These are phyloP conservation scores for Petrocephalus microphthalmus DNA, from an alignment of 2,113 vertebrate species.

Conservation along the genomic window DNA sequence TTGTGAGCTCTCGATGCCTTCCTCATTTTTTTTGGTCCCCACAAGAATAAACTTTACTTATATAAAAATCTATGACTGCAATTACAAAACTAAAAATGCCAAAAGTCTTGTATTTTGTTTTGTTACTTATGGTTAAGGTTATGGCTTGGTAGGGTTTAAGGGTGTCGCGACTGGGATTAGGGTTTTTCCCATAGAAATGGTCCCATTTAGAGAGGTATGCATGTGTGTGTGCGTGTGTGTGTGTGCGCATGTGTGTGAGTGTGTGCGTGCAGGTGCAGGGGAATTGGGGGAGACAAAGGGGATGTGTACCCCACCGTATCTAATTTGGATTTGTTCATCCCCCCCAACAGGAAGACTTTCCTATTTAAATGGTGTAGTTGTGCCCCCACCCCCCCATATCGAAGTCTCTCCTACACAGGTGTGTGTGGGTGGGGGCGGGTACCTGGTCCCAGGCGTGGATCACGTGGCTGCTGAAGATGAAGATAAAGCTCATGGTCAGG, in stretches of 20 bases:
- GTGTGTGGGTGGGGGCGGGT: not conserved
- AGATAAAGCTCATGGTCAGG: conserved; percentile 73
- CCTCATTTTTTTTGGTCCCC: not conserved
- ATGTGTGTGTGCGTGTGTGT: not conserved
- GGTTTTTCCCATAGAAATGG: too few relatives aligned
- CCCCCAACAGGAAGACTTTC: not conserved
- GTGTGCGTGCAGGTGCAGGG: not conserved
- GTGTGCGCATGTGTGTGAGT: not conserved
- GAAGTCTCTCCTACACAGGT: not conserved
- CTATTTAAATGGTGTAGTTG: not conserved
- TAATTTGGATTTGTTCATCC: not conserved
- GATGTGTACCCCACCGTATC: not conserved
- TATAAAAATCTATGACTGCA: too few relatives aligned
- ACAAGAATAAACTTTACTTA: too few relatives aligned
- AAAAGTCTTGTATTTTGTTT: too few relatives aligned
- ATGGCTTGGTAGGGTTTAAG: too few relatives aligned
- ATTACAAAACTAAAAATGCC: too few relatives aligned
- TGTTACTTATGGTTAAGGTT: too few relatives aligned
- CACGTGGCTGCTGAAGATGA: conserved; percentile 57
- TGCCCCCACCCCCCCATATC: not conserved
- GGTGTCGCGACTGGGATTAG: too few relatives aligned
- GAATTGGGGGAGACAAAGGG: not conserved
- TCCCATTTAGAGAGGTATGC: too few relatives aligned
- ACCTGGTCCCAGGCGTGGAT: conserved; percentile 83
- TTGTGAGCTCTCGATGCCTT: not conserved